Base-by-base conservation (phyloP, 2,888 invertebrate genomes). In the Sialis fuliginosa region DNA sequence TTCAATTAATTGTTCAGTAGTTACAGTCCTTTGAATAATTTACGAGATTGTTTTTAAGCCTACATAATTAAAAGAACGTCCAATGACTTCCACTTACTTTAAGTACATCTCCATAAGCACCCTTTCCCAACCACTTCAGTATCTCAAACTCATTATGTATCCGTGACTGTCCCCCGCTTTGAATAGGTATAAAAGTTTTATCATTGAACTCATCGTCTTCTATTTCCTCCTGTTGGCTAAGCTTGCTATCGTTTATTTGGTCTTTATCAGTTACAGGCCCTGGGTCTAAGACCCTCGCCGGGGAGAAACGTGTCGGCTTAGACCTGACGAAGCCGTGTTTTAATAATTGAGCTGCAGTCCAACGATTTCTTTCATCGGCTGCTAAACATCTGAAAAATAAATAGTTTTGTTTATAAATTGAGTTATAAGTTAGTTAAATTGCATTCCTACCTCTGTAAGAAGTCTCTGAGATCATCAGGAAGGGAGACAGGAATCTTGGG, bases 91-190 rank as follows among this genome's bases (percentile, higher is more conserved):
- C 10, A 53, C 51, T 57, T 62, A 87, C 91, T 75, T 96, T 95
- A 6, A 93, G 68, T 1, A 98, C 97, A 67, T 92, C 87, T 0
- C 97, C 98, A 63, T 90, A 98, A 0, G 92, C 96, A 3, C 97
- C 97, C 64, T 83, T 85, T 0, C 97, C 97, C 1, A 96, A 67
- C 69, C 79, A 82, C 52, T 81, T 77, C 1, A 93, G 68, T 37
- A 87, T 70, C 62, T 86, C 81, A 58, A 90, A 90, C 63, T 90
- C 89, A 3, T 74, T 81, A 52, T 78, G 73, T 5, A 92, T 71
- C 3, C 93, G 71, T 0, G 90, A 86, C 48, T 76, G 77, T 0
- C 76, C 73, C 48, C 67, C 55, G 5, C 54, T 50, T 37, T 50
- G 54, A 33, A 52, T 52, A 30, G 54, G 52, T 13, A 52, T 49